A percentile compares a stretch with the other conserved stretches of the same genome.
Conservation (phyloP, 92 coral and sea anemone species). For the Bergia sp. region DNA sequence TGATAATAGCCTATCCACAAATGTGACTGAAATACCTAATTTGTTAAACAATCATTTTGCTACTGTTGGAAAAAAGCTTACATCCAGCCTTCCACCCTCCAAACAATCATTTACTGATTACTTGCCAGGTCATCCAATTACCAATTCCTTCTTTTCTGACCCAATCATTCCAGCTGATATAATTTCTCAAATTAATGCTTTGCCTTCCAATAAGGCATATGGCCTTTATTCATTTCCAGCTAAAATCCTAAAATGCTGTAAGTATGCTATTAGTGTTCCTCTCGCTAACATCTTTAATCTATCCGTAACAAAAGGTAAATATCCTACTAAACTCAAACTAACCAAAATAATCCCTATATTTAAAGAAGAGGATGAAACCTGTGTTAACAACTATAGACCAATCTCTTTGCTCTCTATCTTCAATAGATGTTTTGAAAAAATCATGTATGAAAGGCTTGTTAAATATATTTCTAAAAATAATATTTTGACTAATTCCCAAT, state of each 20-base stretch:
- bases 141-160: constrained; percentile 10
- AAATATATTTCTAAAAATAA: neutral
- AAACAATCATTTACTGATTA: neutral
- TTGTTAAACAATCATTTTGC: constrained; percentile 35
- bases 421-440: too few relatives aligned
- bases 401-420: constrained; percentile 18
- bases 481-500: neutral
- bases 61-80: constrained; percentile 16
- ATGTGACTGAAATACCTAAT: constrained; percentile 19
- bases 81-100: constrained; percentile 22
- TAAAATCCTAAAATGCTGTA: constrained; percentile 13
- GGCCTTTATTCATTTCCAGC: constrained; percentile 41
- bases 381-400: too few relatives aligned
- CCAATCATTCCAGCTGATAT: constrained; percentile 13
- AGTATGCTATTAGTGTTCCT: neutral
- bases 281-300: constrained; percentile 26
- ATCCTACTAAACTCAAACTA: constrained; percentile 30
- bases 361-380: constrained; percentile 28
- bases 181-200: neutral
- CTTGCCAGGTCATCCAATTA: neutral
- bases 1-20: neutral
- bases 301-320: constrained; percentile 26
- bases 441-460: too few relatives aligned
- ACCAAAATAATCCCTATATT: constrained; percentile 41
- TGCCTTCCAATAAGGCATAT: constrained; percentile 21